Conservation (phyloP, 2,113 vertebrate genomes). For the Anser brachyrhynchus region DNA sequence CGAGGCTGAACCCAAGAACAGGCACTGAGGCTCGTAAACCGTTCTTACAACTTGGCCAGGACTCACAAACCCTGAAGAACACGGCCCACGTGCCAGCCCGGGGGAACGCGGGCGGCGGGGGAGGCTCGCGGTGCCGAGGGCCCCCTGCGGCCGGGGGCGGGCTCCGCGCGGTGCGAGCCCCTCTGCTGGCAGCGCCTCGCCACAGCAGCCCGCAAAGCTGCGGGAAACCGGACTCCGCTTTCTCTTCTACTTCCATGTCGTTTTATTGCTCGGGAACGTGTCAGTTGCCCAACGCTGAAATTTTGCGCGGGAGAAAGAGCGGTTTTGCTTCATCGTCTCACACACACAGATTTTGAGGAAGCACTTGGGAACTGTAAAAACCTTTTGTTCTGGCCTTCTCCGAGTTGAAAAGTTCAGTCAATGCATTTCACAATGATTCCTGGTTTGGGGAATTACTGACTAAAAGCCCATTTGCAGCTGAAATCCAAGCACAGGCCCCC, state of each 20-base stretch:
- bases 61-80: too few relatives aligned
- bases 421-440: background rate
- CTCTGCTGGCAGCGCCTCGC: background rate
- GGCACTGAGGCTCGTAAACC: too few relatives aligned
- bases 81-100: too few relatives aligned
- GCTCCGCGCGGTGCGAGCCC: background rate
- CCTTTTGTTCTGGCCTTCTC: background rate
- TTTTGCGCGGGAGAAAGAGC: too few relatives aligned
- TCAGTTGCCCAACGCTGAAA: rapidly evolving
- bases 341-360: background rate
- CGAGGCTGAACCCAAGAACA: background rate
- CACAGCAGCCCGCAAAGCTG: background rate
- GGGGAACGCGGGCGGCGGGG: too few relatives aligned
- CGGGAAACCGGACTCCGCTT: rapidly evolving
- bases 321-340: background rate
- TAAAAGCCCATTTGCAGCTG: background rate
- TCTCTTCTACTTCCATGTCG: rapidly evolving
- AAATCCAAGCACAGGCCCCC: rapidly evolving
- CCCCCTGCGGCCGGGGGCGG: background rate
- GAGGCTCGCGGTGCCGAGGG: too few relatives aligned
- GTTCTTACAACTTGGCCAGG: too few relatives aligned
- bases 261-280: background rate
- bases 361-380: background rate
- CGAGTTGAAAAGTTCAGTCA: background rate
- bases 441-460: background rate